Percentiles rank a stretch among this genome's conserved stretches.
Evolutionary conservation across 2,888 invertebrate genomes (phyloP).

Genomic region (Athalia rosae): DNA sequence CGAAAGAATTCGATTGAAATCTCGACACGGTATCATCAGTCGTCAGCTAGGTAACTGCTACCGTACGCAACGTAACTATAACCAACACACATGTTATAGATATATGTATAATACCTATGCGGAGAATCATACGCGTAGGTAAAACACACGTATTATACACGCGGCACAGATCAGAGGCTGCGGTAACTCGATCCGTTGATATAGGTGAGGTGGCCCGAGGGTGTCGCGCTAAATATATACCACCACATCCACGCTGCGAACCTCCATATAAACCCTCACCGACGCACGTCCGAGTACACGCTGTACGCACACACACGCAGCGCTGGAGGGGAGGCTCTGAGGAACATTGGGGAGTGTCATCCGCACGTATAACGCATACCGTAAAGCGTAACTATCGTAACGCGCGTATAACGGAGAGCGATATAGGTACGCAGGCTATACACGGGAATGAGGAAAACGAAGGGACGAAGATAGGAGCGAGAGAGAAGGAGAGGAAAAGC

Average conservation of each 20-base stretch:
- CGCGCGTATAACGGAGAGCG: neutral
- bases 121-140: too few relatives aligned
- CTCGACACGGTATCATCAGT: too few relatives aligned
- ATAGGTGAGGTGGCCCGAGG: constrained; percentile 20
- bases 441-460: neutral
- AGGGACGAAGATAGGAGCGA: neutral
- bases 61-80: too few relatives aligned
- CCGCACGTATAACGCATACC: constrained; percentile 44
- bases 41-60: too few relatives aligned
- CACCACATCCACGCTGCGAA: too few relatives aligned
- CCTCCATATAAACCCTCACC: too few relatives aligned
- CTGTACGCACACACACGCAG: neutral
- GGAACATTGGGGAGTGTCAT: constrained; percentile 46
- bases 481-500: neutral
- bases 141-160: neutral
- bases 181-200: constrained; percentile 43
- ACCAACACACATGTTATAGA: too few relatives aligned
- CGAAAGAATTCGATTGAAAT: too few relatives aligned
- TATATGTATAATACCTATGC: too few relatives aligned
- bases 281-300: neutral
- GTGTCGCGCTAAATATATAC: neutral
- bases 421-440: neutral
- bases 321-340: constrained; percentile 1
- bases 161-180: constrained; percentile 32
- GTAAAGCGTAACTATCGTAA: constrained; percentile 43